phyloP scores from a whole-genome alignment of 2,797 vertebrate genomes.

The Bradypodion pumilum region DNA sequence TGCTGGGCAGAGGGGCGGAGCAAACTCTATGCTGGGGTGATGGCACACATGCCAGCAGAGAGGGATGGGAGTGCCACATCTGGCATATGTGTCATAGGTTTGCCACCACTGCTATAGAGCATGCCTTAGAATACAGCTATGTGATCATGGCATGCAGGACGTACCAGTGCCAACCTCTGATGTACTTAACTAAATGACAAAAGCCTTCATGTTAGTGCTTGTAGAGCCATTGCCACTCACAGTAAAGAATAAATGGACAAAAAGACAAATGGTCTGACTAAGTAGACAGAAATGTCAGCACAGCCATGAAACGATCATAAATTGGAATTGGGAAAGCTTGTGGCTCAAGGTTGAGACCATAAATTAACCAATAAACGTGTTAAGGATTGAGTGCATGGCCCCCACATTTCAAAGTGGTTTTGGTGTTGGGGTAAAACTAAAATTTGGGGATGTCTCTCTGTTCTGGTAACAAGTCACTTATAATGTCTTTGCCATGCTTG shows the following conservation, averaged over 20 bases:
- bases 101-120: not conserved
- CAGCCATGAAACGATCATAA: not conserved
- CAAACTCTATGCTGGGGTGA: too few relatives aligned
- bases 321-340: not conserved
- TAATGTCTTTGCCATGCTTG: not conserved
- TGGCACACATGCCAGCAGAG: too few relatives aligned
- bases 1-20: too few relatives aligned
- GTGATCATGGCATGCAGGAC: not conserved
- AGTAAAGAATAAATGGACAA: not conserved
- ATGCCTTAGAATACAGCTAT: too few relatives aligned
- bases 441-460: too few relatives aligned
- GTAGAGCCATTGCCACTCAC: not conserved
- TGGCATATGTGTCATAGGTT: too few relatives aligned
- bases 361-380: too few relatives aligned
- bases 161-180: not conserved
- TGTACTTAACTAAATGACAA: not conserved
- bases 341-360: too few relatives aligned
- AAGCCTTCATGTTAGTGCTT: not conserved
- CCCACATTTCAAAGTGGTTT: too few relatives aligned
- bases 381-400: too few relatives aligned
- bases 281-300: not conserved
- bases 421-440: too few relatives aligned
- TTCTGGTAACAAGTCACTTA: not conserved
- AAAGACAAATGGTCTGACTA: not conserved
- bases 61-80: too few relatives aligned